phyloP scores from a whole-genome alignment of 2,797 vertebrate species.

The Hipposideros larvatus region DNA sequence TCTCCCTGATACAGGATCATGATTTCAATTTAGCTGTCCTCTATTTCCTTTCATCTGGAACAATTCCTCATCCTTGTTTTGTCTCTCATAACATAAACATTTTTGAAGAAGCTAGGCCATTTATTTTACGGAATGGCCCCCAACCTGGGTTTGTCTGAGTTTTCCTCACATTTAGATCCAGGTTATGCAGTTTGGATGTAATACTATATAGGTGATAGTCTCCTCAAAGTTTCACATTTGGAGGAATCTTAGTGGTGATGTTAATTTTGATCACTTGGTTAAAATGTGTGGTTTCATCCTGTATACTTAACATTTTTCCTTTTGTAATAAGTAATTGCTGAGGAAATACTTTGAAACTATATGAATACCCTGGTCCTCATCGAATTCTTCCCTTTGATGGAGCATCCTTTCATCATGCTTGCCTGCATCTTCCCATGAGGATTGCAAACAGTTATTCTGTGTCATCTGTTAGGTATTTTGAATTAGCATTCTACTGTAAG shows the following conservation, averaged over 20 bases:
- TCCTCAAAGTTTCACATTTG: not conserved
- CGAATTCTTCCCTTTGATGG: too few relatives aligned
- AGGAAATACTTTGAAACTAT: too few relatives aligned
- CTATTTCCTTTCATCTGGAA: not conserved
- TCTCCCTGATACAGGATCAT: not conserved
- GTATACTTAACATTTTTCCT: too few relatives aligned
- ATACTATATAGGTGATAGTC: not conserved
- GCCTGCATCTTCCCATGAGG: not conserved
- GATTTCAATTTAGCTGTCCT: not conserved
- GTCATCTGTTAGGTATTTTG: not conserved
- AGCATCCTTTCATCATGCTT: too few relatives aligned
- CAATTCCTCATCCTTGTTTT: not conserved
- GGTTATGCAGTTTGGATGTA: not conserved
- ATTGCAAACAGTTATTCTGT: not conserved
- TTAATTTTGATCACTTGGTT: too few relatives aligned
- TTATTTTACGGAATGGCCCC: not conserved
- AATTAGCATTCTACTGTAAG: not conserved
- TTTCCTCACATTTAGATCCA: not conserved
- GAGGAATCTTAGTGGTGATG: not conserved
- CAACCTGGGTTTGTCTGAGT: not conserved
- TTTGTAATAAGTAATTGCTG: too few relatives aligned
- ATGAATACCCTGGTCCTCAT: too few relatives aligned
- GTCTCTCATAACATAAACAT: not conserved
- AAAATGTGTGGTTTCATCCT: too few relatives aligned
- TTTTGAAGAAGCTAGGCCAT: not conserved